phyloP scores from a whole-genome alignment of 2,888 invertebrate genomes.

The Pherbina coryleti region DNA sequence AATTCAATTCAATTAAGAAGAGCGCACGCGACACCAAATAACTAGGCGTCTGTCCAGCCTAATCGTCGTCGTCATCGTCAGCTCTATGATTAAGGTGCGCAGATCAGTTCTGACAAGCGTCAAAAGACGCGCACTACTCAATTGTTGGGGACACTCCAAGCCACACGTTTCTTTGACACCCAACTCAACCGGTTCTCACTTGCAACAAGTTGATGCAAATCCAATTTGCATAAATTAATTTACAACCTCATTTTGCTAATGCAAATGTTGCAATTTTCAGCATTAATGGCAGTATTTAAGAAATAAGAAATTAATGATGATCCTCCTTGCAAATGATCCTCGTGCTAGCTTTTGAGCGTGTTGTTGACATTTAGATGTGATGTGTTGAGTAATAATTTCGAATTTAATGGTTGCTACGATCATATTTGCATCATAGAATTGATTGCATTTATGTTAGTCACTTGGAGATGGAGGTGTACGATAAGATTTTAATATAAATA shows the following conservation, averaged over 20 bases:
- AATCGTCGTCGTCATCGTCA: neutral
- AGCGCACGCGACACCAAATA: constrained; percentile 24
- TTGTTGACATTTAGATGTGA: neutral
- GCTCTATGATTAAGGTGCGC: neutral
- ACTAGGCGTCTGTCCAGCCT: neutral
- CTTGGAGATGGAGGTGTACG: too few species aligned
- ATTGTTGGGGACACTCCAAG: neutral
- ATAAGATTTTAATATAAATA: too few species aligned
- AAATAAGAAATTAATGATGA: constrained; percentile 12
- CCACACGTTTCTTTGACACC: neutral
- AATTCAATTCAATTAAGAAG: neutral
- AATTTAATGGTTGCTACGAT: neutral
- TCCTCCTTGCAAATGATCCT: neutral
- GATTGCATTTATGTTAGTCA: too few species aligned
- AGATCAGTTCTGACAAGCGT: neutral
- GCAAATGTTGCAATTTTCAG: constrained; percentile 26
- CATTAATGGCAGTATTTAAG: neutral
- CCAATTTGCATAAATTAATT: constrained; percentile 36
- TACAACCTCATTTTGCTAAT: neutral
- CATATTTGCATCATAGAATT: too few species aligned
- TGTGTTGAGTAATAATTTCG: neutral
- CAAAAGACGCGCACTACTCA: neutral
- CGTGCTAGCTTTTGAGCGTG: neutral
- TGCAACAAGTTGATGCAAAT: constrained; percentile 2
- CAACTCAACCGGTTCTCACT: neutral